Percentiles rank a stretch among this genome's conserved stretches.
phyloP scores from a whole-genome alignment of 2,888 invertebrate genomes.

The Chloroclystis v-ata region DNA sequence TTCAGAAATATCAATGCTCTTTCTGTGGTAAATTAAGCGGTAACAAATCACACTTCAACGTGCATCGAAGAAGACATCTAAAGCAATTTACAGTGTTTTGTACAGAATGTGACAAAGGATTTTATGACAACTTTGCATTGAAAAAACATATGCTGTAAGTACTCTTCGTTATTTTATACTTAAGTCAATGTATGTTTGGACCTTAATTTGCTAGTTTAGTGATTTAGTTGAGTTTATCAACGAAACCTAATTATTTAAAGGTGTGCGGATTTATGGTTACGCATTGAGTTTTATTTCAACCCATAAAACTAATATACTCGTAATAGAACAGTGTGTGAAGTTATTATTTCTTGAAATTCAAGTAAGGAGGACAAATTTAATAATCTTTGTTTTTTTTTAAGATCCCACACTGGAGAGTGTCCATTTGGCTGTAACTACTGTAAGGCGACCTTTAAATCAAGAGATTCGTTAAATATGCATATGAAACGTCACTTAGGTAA shows the following conservation, averaged over 20 bases:
- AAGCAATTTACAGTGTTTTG: slow-evolving; percentile 46
- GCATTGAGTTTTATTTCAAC: too few relatives aligned
- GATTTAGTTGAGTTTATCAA: too few relatives aligned
- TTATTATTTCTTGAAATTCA: too few relatives aligned
- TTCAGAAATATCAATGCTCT: slow-evolving; percentile 43
- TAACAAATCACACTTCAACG: slow-evolving; percentile 40
- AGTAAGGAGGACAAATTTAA: too few relatives aligned
- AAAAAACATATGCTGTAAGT: slow-evolving; percentile 48
- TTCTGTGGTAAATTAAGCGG: slow-evolving; percentile 50
- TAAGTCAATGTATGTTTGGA: too few relatives aligned
- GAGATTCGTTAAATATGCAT: slow-evolving; percentile 40
- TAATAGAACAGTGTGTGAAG: too few relatives aligned
- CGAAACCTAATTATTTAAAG: too few relatives aligned
- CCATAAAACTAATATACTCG: too few relatives aligned
- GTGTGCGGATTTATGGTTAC: too few relatives aligned
- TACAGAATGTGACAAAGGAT: slow-evolving; percentile 52
- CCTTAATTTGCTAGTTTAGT: too few relatives aligned
- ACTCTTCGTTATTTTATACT: slow-evolving; percentile 1
- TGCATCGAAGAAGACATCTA: slow-evolving; percentile 56
- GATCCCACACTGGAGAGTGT: slow-evolving; percentile 48
- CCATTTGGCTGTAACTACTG: slow-evolving; percentile 52
- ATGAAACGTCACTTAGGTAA: slow-evolving; percentile 45
- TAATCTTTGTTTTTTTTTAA: too few relatives aligned
- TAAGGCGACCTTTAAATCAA: slow-evolving; percentile 37
- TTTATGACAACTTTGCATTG: slow-evolving; percentile 49